Evolutionary conservation across 1,140 invertebrate genomes (phyloP).

Genomic region (Bicyclus anynana): DNA sequence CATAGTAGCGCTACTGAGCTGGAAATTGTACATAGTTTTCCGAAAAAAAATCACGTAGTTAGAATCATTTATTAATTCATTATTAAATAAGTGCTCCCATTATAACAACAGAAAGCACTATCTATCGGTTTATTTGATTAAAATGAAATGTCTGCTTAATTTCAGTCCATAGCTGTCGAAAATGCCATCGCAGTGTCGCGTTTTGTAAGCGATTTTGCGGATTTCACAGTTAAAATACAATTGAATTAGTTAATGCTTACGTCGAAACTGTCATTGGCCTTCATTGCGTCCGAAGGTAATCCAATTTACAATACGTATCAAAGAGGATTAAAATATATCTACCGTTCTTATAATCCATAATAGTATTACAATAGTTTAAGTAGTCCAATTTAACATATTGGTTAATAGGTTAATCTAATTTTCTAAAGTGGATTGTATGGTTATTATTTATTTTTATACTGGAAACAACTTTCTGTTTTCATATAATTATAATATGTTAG

Average conservation of each 20-base stretch:
- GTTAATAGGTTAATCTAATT: not conserved
- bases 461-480: too few relatives aligned
- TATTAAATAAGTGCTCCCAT: too few relatives aligned
- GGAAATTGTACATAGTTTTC: too few relatives aligned
- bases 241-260: not conserved
- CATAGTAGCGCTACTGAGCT: too few relatives aligned
- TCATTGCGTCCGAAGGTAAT: not conserved
- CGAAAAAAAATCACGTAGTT: too few relatives aligned
- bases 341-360: constrained; percentile 1
- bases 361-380: not conserved
- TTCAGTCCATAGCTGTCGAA: too few relatives aligned
- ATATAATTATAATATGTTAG: too few relatives aligned
- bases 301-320: not conserved
- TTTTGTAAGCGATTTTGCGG: not conserved
- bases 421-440: not conserved
- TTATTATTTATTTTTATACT: not conserved
- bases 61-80: too few relatives aligned
- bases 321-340: not conserved
- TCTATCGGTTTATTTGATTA: too few relatives aligned
- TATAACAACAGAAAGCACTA: too few relatives aligned
- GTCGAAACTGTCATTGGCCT: not conserved
- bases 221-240: not conserved
- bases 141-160: too few relatives aligned
- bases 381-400: not conserved
- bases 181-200: not conserved